These are phyloP conservation scores for Tympanoctomys barrerae DNA, from an alignment of 2,797 vertebrate genomes.

Conservation along the genomic window DNA sequence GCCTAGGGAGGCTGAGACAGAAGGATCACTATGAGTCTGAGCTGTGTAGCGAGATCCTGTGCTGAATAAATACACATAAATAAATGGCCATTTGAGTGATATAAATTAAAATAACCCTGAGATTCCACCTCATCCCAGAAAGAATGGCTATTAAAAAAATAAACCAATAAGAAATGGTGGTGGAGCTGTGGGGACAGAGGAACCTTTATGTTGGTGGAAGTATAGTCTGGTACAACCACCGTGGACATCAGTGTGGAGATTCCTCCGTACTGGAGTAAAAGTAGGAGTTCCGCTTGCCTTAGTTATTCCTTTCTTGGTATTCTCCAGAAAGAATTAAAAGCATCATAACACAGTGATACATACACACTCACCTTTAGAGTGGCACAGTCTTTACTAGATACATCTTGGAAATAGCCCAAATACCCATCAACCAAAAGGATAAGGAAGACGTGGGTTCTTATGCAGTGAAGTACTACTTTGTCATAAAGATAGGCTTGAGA, in stretches of 20 bases:
- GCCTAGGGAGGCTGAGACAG: too few relatives aligned
- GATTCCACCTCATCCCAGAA: neutral
- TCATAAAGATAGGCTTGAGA: neutral
- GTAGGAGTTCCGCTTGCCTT: neutral
- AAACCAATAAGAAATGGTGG: neutral
- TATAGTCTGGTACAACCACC: neutral
- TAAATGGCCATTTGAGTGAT: neutral
- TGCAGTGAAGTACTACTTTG: neutral
- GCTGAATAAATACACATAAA: too few relatives aligned
- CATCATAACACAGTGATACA: neutral
- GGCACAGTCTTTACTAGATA: neutral
- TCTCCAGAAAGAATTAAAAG: neutral
- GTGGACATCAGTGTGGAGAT: neutral
- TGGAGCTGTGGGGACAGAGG: neutral
- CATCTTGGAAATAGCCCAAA: neutral
- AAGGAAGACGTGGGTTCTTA: neutral
- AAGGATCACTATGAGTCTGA: too few relatives aligned
- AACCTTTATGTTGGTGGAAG: neutral
- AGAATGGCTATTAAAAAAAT: neutral
- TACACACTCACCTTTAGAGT: neutral
- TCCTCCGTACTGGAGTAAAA: neutral
- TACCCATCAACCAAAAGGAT: neutral
- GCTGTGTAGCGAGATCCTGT: too few relatives aligned
- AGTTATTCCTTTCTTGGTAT: neutral
- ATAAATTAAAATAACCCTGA: neutral